Percentiles rank a stretch among this genome's conserved stretches.
These are phyloP conservation scores for Drosophila sulfurigaster DNA, from an alignment of 1,140 invertebrate genomes.

Conservation along the genomic window DNA sequence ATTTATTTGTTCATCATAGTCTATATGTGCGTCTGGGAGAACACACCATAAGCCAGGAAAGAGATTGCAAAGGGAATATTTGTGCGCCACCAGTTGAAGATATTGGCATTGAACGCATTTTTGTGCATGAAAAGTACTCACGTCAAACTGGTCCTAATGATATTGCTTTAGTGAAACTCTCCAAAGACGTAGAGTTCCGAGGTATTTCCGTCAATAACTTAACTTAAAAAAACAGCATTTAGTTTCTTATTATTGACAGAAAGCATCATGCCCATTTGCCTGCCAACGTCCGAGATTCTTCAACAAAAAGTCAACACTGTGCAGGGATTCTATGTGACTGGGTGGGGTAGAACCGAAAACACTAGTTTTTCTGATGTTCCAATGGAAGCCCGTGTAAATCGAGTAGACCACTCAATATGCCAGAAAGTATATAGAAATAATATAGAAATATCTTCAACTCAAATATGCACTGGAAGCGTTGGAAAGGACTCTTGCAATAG, in stretches of 20 bases:
- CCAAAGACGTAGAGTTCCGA: not conserved
- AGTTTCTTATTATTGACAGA: not conserved
- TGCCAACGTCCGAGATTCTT: slow-evolving; percentile 3
- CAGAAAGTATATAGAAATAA: not conserved
- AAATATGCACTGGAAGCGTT: slow-evolving; percentile 31
- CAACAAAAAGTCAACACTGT: not conserved
- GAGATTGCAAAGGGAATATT: too few species aligned
- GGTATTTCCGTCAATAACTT: not conserved
- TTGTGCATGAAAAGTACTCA: not conserved
- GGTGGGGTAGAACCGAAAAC: slow-evolving; percentile 27
- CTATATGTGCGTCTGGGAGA: not conserved
- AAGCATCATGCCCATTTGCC: slow-evolving; percentile 9
- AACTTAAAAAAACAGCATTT: too few species aligned
- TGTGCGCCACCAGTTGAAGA: too few species aligned
- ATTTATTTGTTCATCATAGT: too few species aligned
- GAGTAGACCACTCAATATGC: too few species aligned
- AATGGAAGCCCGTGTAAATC: not conserved
- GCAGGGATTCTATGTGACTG: not conserved
- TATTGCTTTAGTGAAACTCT: slow-evolving; percentile 28
- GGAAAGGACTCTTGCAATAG: too few species aligned
- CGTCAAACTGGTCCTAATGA: not conserved
- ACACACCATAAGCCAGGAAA: too few species aligned
- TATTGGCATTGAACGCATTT: too few species aligned
- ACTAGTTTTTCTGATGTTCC: not conserved
- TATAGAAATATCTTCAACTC: not conserved